phyloP scores from a whole-genome alignment of 64 coral and sea anemone genomes.

The Astreopora myriophthalma region DNA sequence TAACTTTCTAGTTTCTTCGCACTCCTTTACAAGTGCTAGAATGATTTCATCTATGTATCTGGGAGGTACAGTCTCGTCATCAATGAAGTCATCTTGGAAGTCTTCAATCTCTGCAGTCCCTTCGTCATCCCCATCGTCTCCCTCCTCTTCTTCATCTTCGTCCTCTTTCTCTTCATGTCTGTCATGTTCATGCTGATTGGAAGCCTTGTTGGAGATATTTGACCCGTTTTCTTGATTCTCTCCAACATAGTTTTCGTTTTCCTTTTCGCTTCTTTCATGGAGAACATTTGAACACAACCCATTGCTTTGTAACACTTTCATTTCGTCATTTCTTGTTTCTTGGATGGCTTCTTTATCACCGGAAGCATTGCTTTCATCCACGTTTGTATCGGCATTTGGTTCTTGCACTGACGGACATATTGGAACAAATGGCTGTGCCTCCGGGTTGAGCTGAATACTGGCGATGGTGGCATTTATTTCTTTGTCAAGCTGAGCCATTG shows the following conservation, averaged over 20 bases:
- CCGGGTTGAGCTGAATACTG: constrained; percentile 35
- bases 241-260: not conserved
- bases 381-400: not conserved
- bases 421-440: constrained; percentile 39
- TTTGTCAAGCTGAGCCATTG: constrained; percentile 19
- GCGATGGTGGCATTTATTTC: constrained; percentile 32
- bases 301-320: not conserved
- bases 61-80: constrained; percentile 62
- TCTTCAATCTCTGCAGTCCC: not conserved
- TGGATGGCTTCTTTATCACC: not conserved
- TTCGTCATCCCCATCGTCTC: not conserved
- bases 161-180: not conserved
- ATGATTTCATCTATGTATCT: constrained; percentile 80
- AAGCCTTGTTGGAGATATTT: not conserved
- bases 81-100: constrained; percentile 36
- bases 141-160: not conserved
- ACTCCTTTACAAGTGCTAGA: constrained; percentile 62
- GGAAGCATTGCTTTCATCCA: not conserved
- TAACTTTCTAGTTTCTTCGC: constrained; percentile 40
- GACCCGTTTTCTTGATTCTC: not conserved
- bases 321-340: not conserved
- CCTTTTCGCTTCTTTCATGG: not conserved
- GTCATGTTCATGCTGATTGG: not conserved
- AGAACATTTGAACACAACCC: not conserved
- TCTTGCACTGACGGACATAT: not conserved